Conservation (phyloP, 92 coral and sea anemone species). For the Porites divaricata region DNA sequence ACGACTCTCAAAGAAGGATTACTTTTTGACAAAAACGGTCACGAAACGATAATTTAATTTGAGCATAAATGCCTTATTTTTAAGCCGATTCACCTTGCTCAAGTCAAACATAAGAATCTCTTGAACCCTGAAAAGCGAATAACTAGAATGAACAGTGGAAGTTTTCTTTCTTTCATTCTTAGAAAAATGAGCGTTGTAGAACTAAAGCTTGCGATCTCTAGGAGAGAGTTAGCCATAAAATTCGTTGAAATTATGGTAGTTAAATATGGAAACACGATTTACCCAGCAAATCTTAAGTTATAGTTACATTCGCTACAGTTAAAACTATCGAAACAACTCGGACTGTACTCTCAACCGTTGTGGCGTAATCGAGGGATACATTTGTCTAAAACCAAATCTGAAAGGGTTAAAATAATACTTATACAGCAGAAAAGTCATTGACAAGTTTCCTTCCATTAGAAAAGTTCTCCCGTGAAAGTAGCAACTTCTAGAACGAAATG, state of each 20-base stretch:
- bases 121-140: conserved; percentile 13
- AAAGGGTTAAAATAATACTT: too few relatives aligned
- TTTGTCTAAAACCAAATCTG: too few relatives aligned
- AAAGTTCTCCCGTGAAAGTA: not conserved
- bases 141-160: not conserved
- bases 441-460: not conserved
- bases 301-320: conserved; percentile 8
- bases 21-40: conserved; percentile 15
- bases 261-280: not conserved
- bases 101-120: conserved; percentile 29
- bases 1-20: conserved; percentile 45
- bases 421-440: too few relatives aligned
- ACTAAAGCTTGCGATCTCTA: not conserved
- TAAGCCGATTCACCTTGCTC: conserved; percentile 39
- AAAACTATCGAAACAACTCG: not conserved
- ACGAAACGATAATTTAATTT: conserved; percentile 37
- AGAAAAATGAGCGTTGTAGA: not conserved
- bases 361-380: too few relatives aligned
- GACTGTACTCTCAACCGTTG: too few relatives aligned
- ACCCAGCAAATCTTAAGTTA: conserved; percentile 17
- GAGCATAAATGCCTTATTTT: conserved; percentile 28
- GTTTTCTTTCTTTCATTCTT: not conserved
- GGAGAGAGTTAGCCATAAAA: not conserved
- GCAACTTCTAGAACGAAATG: conserved; percentile 11
- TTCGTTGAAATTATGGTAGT: conserved; percentile 23